Evolutionary conservation across 2,113 vertebrate species (phyloP).

Genomic region (Oryctolagus cuniculus): DNA sequence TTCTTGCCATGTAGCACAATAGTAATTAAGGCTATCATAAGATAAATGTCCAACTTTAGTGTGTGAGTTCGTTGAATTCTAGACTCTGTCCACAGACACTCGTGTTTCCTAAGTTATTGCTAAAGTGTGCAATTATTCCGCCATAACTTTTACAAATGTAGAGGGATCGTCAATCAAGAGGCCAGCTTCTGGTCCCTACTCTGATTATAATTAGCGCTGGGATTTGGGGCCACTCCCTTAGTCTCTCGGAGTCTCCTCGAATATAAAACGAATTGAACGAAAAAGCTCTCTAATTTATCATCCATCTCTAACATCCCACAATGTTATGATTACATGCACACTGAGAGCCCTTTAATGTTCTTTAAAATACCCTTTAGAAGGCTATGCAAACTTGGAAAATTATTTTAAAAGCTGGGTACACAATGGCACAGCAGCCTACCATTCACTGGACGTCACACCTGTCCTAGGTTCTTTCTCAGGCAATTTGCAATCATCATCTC

Average conservation of each 20-base stretch:
- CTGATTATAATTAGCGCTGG: conserved; percentile 56
- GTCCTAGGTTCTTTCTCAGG: neutral
- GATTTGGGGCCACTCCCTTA: neutral
- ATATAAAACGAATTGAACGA: conserved; percentile 52
- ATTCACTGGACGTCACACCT: neutral
- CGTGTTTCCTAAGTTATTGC: neutral
- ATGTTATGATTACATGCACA: neutral
- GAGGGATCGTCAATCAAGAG: conserved; percentile 57
- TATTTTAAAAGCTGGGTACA: neutral
- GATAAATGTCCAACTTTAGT: conserved; percentile 22
- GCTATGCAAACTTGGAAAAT: conserved; percentile 12
- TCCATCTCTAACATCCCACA: conserved; percentile 19
- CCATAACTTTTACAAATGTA: conserved; percentile 50
- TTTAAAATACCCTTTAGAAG: conserved; percentile 11
- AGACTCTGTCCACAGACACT: conserved; percentile 18
- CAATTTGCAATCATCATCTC: neutral
- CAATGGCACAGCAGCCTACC: neutral
- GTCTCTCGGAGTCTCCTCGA: conserved; percentile 31
- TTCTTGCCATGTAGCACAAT: neutral
- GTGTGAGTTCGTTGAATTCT: conserved; percentile 10
- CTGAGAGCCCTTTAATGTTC: neutral
- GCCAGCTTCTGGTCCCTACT: conserved; percentile 13
- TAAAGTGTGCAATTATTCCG: conserved; percentile 31
- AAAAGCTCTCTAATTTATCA: conserved; percentile 36
- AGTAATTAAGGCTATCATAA: conserved; percentile 9